Evolutionary conservation across 37 sponge, comb jelly and placozoan species (phyloP).

Genomic region (Eunapius fragilis): DNA sequence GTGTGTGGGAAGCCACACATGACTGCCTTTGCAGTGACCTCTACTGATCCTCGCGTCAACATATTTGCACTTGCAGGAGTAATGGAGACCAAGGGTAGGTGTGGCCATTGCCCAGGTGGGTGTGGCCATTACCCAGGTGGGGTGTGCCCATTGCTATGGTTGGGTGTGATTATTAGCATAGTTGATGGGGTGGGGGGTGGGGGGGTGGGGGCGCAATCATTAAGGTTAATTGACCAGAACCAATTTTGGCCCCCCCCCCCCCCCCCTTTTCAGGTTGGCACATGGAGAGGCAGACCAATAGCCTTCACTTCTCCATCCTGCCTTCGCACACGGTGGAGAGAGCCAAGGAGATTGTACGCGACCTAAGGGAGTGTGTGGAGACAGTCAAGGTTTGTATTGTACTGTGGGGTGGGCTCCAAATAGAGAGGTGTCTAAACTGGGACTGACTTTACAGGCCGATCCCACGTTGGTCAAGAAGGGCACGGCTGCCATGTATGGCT

Average conservation of each 20-base stretch:
- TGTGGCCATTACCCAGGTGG: too few relatives aligned
- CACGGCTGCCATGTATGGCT: constrained; percentile 86
- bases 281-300: constrained; percentile 65
- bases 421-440: neutral
- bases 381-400: constrained; percentile 60
- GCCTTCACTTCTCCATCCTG: constrained; percentile 73
- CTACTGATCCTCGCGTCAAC: constrained; percentile 39
- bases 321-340: constrained; percentile 71
- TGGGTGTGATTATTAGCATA: too few relatives aligned
- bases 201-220: neutral
- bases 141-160: too few relatives aligned
- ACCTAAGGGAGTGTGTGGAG: constrained; percentile 46
- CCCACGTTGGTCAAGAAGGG: constrained; percentile 63
- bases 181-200: too few relatives aligned
- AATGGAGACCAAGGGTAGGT: constrained; percentile 85
- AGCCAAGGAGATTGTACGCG: constrained; percentile 41
- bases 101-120: too few relatives aligned
- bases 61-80: constrained; percentile 79
- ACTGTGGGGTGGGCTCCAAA: too few relatives aligned
- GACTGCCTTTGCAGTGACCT: constrained; percentile 70
- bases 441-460: constrained; percentile 32
- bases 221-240: too few relatives aligned
- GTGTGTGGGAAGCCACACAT: constrained; percentile 68
- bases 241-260: too few relatives aligned
- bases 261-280: constrained; percentile 63